These are phyloP conservation scores for Drosophila gunungcola DNA, from an alignment of 1,140 invertebrate genomes.

Conservation along the genomic window DNA sequence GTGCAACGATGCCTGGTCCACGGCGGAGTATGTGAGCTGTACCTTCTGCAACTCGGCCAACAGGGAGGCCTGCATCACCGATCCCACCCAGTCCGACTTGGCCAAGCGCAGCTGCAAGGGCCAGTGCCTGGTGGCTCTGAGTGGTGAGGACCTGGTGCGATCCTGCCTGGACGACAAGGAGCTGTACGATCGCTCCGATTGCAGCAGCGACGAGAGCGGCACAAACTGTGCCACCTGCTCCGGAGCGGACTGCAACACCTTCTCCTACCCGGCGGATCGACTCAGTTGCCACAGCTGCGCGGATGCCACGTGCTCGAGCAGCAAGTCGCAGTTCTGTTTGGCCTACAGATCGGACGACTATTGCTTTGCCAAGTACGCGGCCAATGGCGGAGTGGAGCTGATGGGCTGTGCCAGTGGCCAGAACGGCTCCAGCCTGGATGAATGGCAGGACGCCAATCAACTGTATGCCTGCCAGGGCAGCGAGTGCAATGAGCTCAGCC, in stretches of 20 bases:
- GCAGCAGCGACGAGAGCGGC: slow-evolving; percentile 48
- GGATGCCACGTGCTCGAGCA: slow-evolving; percentile 36
- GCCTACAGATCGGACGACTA: slow-evolving; percentile 52
- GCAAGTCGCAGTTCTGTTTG: slow-evolving; percentile 38
- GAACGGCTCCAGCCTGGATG: slow-evolving; percentile 50
- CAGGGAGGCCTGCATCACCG: slow-evolving; percentile 40
- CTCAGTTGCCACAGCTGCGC: slow-evolving; percentile 67
- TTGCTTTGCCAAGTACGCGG: slow-evolving; percentile 74
- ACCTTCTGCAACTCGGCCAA: slow-evolving; percentile 64
- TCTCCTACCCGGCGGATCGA: slow-evolving; percentile 61
- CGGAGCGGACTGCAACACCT: slow-evolving; percentile 56
- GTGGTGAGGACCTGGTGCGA: slow-evolving; percentile 49
- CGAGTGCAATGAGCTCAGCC: slow-evolving; percentile 58
- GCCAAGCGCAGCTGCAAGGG: slow-evolving; percentile 55
- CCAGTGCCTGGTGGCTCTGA: slow-evolving; percentile 68
- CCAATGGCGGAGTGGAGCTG: slow-evolving; percentile 38
- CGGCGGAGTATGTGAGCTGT: slow-evolving; percentile 55
- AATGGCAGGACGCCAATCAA: slow-evolving; percentile 55
- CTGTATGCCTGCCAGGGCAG: slow-evolving; percentile 52
- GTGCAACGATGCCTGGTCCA: slow-evolving; percentile 72
- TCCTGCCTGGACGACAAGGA: slow-evolving; percentile 78
- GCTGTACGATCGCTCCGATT: slow-evolving; percentile 45
- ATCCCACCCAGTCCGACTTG: slow-evolving; percentile 34
- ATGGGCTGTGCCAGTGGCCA: slow-evolving; percentile 71
- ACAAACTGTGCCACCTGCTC: slow-evolving; percentile 60